These are phyloP conservation scores for Podilymbus podiceps DNA, from an alignment of 2,113 vertebrate species.

Conservation along the genomic window DNA sequence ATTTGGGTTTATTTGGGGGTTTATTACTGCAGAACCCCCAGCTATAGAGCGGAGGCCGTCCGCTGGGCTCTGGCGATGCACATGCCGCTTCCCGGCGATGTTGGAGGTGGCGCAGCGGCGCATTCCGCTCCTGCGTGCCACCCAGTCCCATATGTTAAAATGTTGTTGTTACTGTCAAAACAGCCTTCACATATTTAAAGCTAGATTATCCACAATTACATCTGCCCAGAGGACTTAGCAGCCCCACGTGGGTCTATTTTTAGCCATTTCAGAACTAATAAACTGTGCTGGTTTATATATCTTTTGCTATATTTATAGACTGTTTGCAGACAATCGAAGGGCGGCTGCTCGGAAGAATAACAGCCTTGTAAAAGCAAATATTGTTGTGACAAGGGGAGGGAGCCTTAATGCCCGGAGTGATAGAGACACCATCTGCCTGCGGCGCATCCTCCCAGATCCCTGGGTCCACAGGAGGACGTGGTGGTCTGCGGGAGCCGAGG, in stretches of 20 bases:
- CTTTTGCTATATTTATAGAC: not conserved
- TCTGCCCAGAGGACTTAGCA: slow-evolving; percentile 49
- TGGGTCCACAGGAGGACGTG: not conserved
- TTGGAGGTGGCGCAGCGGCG: not conserved
- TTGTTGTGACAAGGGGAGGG: not conserved
- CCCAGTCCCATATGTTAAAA: not conserved
- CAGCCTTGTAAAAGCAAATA: not conserved
- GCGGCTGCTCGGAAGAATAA: not conserved
- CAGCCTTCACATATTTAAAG: slow-evolving; percentile 2
- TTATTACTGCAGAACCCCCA: not conserved
- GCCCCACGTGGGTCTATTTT: slow-evolving; percentile 32
- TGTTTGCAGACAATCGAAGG: not conserved
- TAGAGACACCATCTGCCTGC: not conserved
- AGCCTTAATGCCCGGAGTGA: not conserved
- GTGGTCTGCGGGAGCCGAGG: rapidly evolving
- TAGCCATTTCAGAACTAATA: slow-evolving; percentile 33
- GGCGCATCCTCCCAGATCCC: rapidly evolving
- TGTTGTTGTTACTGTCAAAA: not conserved
- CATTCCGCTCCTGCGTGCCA: not conserved
- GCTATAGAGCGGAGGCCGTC: rapidly evolving
- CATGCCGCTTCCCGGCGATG: rapidly evolving
- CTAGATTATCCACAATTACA: slow-evolving; percentile 57
- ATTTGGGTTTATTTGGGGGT: not conserved
- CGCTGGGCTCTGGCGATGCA: not conserved
- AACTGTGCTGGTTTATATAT: not conserved